Evolutionary conservation across 2,888 invertebrate species (phyloP).

Genomic region (Drosophila helvetica): DNA sequence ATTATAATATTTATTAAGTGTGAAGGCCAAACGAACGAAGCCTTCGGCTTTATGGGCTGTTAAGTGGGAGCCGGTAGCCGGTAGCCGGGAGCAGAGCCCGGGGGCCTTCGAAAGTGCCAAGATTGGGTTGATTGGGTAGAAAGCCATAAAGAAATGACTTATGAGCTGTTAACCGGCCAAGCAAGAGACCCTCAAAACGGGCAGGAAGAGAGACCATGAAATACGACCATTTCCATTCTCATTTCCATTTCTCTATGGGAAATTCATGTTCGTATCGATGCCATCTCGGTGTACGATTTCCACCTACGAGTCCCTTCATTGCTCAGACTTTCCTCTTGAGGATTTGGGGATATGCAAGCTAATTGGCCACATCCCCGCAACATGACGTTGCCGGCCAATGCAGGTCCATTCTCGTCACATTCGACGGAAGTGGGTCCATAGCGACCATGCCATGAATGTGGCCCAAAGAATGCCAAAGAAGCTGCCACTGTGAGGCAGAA

Average conservation of each 20-base stretch:
- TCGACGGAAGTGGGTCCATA: conserved; percentile 31
- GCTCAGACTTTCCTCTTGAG: neutral
- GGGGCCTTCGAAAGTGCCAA: neutral
- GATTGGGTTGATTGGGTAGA: conserved; percentile 11
- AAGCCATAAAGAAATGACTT: conserved; percentile 47
- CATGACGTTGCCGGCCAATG: neutral
- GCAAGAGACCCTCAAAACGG: conserved; percentile 5
- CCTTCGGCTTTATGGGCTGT: conserved; percentile 50
- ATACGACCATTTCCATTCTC: conserved; percentile 25
- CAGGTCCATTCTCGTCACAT: conserved; percentile 30
- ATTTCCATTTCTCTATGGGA: neutral
- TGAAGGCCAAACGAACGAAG: conserved; percentile 30
- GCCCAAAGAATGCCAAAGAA: conserved; percentile 39
- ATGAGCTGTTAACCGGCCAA: conserved; percentile 45
- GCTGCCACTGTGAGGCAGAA: conserved; percentile 65
- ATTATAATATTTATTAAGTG: conserved; percentile 54
- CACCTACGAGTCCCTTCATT: neutral
- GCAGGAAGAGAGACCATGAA: conserved; percentile 16
- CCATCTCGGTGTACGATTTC: neutral
- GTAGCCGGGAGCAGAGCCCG: neutral
- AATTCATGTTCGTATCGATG: neutral
- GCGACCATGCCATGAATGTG: neutral
- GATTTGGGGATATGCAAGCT: conserved; percentile 7
- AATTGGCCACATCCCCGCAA: conserved; percentile 30
- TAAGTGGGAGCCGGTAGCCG: conserved; percentile 23